Evolutionary conservation across 2,113 vertebrate genomes (phyloP).

Genomic region (Eupsittula cactorum): DNA sequence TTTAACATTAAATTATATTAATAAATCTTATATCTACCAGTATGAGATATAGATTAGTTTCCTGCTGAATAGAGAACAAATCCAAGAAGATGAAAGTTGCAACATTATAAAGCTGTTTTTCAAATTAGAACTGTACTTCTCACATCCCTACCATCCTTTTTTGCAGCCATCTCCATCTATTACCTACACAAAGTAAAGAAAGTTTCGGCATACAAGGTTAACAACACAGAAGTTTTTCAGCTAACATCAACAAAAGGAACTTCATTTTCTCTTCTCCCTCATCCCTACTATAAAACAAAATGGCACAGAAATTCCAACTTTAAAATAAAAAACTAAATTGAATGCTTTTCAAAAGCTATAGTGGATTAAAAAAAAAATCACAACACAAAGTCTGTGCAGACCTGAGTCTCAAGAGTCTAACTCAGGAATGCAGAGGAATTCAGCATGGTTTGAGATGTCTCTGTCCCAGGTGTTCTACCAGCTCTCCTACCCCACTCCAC

Average conservation of each 20-base stretch:
- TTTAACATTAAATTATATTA: background rate
- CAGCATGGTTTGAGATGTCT: background rate
- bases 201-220: background rate
- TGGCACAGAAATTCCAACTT: background rate
- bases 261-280: background rate
- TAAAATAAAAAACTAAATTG: background rate
- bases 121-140: background rate
- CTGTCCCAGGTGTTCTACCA: background rate
- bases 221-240: background rate
- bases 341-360: background rate
- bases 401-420: background rate
- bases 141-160: background rate
- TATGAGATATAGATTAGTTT: background rate
- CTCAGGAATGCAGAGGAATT: background rate
- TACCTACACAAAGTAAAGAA: background rate
- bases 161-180: background rate
- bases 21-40: background rate
- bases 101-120: background rate
- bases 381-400: background rate
- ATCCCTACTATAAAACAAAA: background rate
- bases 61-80: background rate
- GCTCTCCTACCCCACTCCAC: background rate
- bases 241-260: background rate
- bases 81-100: background rate
- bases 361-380: background rate